Evolutionary conservation across 53 echinoderm and acorn worm genomes (phyloP).

Genomic region (Stichopus horrens): DNA sequence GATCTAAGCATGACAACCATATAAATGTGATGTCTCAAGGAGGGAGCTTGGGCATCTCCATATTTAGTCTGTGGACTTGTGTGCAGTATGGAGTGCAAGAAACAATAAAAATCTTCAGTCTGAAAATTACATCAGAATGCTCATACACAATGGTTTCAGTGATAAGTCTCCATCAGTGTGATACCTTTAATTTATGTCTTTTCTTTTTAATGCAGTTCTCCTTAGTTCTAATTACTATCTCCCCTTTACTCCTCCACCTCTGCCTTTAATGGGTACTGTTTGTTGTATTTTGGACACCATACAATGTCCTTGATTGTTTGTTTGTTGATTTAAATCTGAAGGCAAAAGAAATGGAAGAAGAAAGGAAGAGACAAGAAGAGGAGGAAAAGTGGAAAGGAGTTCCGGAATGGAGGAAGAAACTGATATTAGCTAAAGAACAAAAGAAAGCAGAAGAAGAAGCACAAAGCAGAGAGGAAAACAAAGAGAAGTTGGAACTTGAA

Average conservation of each 20-base stretch:
- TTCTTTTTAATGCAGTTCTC: background rate
- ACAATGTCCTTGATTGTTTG: background rate
- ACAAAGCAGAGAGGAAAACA: constrained; percentile 55
- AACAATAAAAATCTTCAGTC: too few species aligned
- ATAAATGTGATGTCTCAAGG: too few species aligned
- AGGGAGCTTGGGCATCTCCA: too few species aligned
- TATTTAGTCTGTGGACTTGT: too few species aligned
- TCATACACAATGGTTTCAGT: too few species aligned
- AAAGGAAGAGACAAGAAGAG: constrained; percentile 66
- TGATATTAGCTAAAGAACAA: constrained; percentile 83
- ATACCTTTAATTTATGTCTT: too few species aligned
- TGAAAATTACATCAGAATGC: too few species aligned
- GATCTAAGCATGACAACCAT: too few species aligned
- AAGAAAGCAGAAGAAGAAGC: constrained; percentile 78
- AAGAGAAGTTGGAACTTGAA: constrained; percentile 57
- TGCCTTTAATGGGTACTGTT: background rate
- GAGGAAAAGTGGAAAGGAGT: constrained; percentile 81
- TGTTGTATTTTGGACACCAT: background rate
- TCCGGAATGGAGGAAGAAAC: constrained; percentile 91
- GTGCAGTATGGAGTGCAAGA: too few species aligned
- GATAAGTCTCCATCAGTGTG: too few species aligned
- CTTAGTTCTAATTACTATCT: background rate
- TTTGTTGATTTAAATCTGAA: constrained; percentile 36
- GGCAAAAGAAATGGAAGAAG: constrained; percentile 70
- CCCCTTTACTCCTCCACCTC: background rate